These are phyloP conservation scores for Pampusana beccarii DNA, from an alignment of 2,113 vertebrate genomes.

Conservation along the genomic window DNA sequence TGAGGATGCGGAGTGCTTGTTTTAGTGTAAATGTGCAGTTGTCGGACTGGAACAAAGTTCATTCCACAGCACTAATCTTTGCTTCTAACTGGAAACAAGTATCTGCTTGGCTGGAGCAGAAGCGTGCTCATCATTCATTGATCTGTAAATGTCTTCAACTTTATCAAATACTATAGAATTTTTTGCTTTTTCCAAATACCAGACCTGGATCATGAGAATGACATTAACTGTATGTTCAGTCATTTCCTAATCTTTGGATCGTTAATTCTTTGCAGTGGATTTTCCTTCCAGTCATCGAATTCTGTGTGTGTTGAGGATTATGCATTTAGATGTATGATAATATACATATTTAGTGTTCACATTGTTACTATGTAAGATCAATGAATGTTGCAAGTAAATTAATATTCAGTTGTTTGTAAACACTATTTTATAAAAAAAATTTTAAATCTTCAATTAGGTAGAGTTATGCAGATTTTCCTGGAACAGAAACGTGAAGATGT, in stretches of 20 bases:
- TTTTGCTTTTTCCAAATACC: background rate
- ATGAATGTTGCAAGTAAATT: background rate
- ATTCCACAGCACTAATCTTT: background rate
- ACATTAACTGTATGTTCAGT: background rate
- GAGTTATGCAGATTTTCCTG: background rate
- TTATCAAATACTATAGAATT: background rate
- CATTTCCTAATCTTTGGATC: background rate
- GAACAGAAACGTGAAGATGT: background rate
- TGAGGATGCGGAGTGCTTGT: background rate
- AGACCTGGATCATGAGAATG: background rate
- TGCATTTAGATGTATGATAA: background rate
- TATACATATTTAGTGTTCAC: background rate
- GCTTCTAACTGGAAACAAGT: background rate
- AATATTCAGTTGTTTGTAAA: background rate
- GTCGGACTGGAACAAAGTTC: background rate
- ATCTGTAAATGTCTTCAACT: background rate
- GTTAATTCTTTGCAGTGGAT: background rate
- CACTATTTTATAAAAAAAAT: background rate
- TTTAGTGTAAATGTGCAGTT: background rate
- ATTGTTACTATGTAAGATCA: background rate
- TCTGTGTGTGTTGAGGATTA: background rate
- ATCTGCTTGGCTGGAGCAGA: background rate
- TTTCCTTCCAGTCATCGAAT: background rate
- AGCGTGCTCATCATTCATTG: background rate
- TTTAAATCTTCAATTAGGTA: background rate